Evolutionary conservation across 37 sponge, comb jelly and placozoan genomes (phyloP).

Genomic region (Lycopodina hypogea): DNA sequence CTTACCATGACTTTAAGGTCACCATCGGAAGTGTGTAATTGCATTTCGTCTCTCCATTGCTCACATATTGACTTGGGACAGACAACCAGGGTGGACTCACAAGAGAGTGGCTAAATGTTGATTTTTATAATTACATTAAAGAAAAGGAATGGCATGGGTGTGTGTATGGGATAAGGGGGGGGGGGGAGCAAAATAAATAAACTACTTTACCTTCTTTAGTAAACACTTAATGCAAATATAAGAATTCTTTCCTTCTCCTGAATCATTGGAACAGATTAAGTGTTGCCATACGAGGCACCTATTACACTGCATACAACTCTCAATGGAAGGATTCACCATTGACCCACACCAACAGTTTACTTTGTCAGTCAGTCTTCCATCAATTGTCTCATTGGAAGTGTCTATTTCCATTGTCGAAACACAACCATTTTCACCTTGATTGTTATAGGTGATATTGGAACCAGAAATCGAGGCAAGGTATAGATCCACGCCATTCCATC

Average conservation of each 20-base stretch:
- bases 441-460: not conserved
- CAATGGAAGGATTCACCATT: slow-evolving; percentile 2
- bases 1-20: slow-evolving; percentile 52
- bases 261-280: slow-evolving; percentile 42
- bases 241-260: not conserved
- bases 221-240: slow-evolving; percentile 55
- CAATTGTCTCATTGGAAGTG: not conserved
- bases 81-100: slow-evolving; percentile 67
- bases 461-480: not conserved
- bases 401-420: not conserved
- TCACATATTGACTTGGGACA: slow-evolving; percentile 64
- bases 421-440: not conserved
- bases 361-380: slow-evolving; percentile 7
- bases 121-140: too few relatives aligned
- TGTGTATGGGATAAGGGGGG: too few relatives aligned
- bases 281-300: slow-evolving; percentile 70
- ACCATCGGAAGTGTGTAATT: slow-evolving; percentile 55
- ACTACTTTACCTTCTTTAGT: slow-evolving; percentile 14
- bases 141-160: too few relatives aligned
- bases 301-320: slow-evolving; percentile 63
- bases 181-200: too few relatives aligned
- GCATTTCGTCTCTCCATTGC: slow-evolving; percentile 82
- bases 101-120: slow-evolving; percentile 51
- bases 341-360: slow-evolving; percentile 69
- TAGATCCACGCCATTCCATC: slow-evolving; percentile 27